Evolutionary conservation across 2,888 invertebrate genomes (phyloP).

Genomic region (Spodoptera littoralis): DNA sequence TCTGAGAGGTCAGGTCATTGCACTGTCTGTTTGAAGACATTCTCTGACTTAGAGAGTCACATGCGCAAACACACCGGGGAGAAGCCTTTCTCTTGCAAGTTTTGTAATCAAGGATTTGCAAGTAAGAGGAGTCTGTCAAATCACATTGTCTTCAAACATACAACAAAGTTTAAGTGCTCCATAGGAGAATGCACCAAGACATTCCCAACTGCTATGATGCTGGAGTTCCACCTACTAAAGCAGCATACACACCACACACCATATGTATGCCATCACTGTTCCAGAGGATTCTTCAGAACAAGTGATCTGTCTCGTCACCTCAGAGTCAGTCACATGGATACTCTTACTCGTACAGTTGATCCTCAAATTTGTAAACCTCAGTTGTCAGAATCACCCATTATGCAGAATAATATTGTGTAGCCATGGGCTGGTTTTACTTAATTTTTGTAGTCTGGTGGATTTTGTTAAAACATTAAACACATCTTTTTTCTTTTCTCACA

Average conservation of each 20-base stretch:
- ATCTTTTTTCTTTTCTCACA: too few species aligned
- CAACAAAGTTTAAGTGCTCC: conserved; percentile 80
- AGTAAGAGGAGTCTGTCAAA: conserved; percentile 77
- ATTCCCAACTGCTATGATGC: conserved; percentile 81
- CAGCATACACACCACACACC: conserved; percentile 83
- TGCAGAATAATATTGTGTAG: background rate
- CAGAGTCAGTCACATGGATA: conserved; percentile 76
- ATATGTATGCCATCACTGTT: conserved; percentile 80
- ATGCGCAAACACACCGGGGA: conserved; percentile 89
- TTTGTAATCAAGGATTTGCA: conserved; percentile 76
- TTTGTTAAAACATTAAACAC: too few species aligned
- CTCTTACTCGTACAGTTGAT: conserved; percentile 29
- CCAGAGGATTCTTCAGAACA: conserved; percentile 79
- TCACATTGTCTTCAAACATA: conserved; percentile 81
- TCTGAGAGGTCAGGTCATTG: conserved; percentile 89
- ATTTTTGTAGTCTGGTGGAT: too few species aligned
- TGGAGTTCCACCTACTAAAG: conserved; percentile 83
- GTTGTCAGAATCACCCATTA: conserved; percentile 17
- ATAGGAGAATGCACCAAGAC: conserved; percentile 78
- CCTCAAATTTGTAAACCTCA: conserved; percentile 22
- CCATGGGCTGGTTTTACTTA: too few species aligned
- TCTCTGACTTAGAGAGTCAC: conserved; percentile 87
- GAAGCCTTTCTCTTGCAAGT: conserved; percentile 78
- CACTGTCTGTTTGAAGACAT: conserved; percentile 85
- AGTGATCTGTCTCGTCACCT: conserved; percentile 83